Base-by-base conservation (phyloP, 1,140 invertebrate species). In the Temnothorax curvispinosus region DNA sequence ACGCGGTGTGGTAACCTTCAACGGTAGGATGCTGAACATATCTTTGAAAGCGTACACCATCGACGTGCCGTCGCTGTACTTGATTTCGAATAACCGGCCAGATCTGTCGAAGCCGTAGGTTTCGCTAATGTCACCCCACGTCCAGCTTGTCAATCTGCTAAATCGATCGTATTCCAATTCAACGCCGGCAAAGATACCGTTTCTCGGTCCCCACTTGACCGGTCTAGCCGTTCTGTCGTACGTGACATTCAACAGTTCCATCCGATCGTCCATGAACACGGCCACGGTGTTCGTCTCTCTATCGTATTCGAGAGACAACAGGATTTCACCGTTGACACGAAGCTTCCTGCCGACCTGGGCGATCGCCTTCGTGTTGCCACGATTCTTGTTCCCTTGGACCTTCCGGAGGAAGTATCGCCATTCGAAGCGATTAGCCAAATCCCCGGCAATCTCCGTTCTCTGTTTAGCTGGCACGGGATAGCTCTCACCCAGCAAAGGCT, bases 121-220 rank as follows among this genome's bases (percentile, higher is more conserved):
- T 95, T 99, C 98, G 90, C 97, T 98, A 2, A 99, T 96, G 65
- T 98, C 97, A 21, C 98, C 99, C 97, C 99, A 99, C 87, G 97
- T 97, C 99, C 99, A 99, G 85, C 97, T 97, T 1, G 97, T 97
- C 54, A 99, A 95, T 91, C 98, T 96, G 18, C 99, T 99, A 89
- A 98, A 98, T 88, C 98, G 96, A 93, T 99, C 98, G 92, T 99
- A 99, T 89, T 98, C 98, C 5, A 99, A 95, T 90, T 99, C 98
- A 2, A 99, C 98, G 85, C 98, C 97, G 2, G 98, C 97, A 92
- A 98, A 98, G 74, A 98, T 97, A 1, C 97, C 97, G 90, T 97
- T 98, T 64, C 97, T 97, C 0, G 98, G 98, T 62, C 97, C 97
- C 98, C 98, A 99, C 92, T 98, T 98, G 0, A 98, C 96, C 0